A percentile compares a stretch with the other conserved stretches of the same genome.
Conservation (phyloP, 2,797 vertebrate species). For the Ambastaia sidthimunki region DNA sequence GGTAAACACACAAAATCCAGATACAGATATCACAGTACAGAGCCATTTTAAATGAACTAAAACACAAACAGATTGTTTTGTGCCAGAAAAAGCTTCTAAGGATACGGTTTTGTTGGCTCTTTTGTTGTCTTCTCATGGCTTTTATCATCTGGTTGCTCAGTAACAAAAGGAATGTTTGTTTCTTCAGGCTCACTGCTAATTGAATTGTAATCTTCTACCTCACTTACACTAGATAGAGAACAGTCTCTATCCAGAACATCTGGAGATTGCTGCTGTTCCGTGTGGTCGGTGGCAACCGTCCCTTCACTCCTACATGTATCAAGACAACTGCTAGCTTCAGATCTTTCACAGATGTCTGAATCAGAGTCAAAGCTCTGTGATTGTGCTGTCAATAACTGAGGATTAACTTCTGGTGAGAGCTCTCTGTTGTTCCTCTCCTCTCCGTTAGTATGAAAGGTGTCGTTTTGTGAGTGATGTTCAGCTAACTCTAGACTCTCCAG, state of each 20-base stretch:
- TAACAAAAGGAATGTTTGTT: slow-evolving; percentile 23
- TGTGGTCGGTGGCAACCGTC: slow-evolving; percentile 15
- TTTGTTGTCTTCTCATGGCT: slow-evolving; percentile 41
- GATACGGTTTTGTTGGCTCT: slow-evolving; percentile 70
- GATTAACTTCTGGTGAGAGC: slow-evolving; percentile 1
- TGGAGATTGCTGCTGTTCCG: not conserved
- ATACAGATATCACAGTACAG: not conserved
- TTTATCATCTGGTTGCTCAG: slow-evolving; percentile 21
- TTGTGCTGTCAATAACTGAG: too few relatives aligned
- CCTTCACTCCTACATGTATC: slow-evolving; percentile 8
- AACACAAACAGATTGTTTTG: not conserved
- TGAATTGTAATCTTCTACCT: slow-evolving; percentile 17
- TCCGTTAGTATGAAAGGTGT: slow-evolving; percentile 19
- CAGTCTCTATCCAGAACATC: slow-evolving; percentile 18
- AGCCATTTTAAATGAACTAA: not conserved
- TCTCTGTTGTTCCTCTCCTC: slow-evolving; percentile 3
- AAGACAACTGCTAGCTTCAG: slow-evolving; percentile 31
- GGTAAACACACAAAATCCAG: slow-evolving; percentile 4
- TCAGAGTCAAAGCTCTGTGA: too few relatives aligned
- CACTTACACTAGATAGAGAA: slow-evolving; percentile 23
- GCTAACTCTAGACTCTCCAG: slow-evolving; percentile 63
- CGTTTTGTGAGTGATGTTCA: slow-evolving; percentile 25
- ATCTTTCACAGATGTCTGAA: slow-evolving; percentile 42
- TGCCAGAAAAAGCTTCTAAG: slow-evolving; percentile 57
- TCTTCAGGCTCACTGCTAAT: slow-evolving; percentile 34